phyloP scores from a whole-genome alignment of 2,888 invertebrate genomes.

The Xestia rhomboidea region DNA sequence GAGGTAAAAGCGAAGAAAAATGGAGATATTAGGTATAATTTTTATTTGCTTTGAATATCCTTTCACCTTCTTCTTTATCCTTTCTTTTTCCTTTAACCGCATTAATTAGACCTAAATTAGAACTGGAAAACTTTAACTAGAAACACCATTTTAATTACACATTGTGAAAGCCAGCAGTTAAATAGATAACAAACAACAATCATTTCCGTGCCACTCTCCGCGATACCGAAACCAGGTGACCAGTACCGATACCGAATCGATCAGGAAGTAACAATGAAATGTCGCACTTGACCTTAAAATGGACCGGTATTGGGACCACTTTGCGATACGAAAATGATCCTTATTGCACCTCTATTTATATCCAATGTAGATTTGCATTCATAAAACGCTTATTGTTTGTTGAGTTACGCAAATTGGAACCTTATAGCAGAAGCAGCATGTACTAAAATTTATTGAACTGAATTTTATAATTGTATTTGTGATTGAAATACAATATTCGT shows the following conservation, averaged over 20 bases:
- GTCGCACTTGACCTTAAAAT: conserved; percentile 79
- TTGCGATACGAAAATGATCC: conserved; percentile 45
- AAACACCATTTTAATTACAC: conserved; percentile 56
- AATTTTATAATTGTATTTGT: conserved; percentile 35
- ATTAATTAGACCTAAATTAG: conserved; percentile 14
- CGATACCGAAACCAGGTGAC: conserved; percentile 67
- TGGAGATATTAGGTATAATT: too few species aligned
- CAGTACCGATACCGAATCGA: conserved; percentile 67
- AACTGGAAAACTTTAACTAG: not conserved
- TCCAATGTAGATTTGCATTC: conserved; percentile 59
- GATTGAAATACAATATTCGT: conserved; percentile 18
- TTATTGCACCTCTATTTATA: conserved; percentile 42
- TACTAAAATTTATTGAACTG: not conserved
- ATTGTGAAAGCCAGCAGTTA: conserved; percentile 65
- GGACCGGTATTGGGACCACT: conserved; percentile 64
- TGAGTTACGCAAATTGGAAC: conserved; percentile 27
- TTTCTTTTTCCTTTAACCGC: not conserved
- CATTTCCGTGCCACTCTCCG: conserved; percentile 66
- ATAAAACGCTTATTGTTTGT: conserved; percentile 47
- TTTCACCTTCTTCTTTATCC: too few species aligned
- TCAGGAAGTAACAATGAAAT: conserved; percentile 76
- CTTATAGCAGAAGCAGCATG: not conserved
- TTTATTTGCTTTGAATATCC: not conserved
- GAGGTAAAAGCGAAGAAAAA: not conserved
- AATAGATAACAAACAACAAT: conserved; percentile 65